Base-by-base conservation (phyloP, 1,140 invertebrate species). In the Leptestheria dahalacensis region DNA sequence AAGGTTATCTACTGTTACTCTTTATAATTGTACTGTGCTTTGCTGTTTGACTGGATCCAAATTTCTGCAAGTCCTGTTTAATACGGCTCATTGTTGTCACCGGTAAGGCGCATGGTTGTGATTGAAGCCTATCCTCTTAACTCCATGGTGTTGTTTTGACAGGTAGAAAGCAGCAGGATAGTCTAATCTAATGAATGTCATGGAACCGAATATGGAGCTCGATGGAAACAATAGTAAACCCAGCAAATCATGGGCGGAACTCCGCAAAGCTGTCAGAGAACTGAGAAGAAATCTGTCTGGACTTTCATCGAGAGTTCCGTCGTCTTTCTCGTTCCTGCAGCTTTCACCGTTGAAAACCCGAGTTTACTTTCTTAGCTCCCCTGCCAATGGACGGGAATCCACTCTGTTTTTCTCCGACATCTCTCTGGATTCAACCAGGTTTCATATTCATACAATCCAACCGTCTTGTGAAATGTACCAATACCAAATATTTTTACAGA, bases 351-450 rank as follows among this genome's bases (percentile, higher is more conserved):
- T 86, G 73, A 85, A 84, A 52, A 84, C 78, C 46, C 79, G 89
- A 67, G 83, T 94, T 66, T 96, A 94, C 73, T 95, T 94, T 71
- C 76, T 96, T 18, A 85, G 88, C 62, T 85, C 85, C 12, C 83
- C 85, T 0, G 79, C 81, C 12, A 88, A 87, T 66, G 83, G 84
- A 21, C 85, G 88, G 78, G 90, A 94, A 69, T 90, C 86, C 2
- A 93, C 90, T 0, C 70, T 96, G 4, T 73, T 93, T 1, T 94
- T 86, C 69, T 81, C 83, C 2, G 91, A 95, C 70, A 78, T 95
- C 18, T 67, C 68, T 21, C 77, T 80, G 18, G 73, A 76, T 62
- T 73, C 72, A 2, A 25, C 48, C 33, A 55, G 21, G 51, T 54
- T 59, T 33, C 33, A 28, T 60, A 2, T 62, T 58, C 24, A 54